Base-by-base conservation (phyloP, 2,113 vertebrate genomes). In the Lycocorax pyrrhopterus region DNA sequence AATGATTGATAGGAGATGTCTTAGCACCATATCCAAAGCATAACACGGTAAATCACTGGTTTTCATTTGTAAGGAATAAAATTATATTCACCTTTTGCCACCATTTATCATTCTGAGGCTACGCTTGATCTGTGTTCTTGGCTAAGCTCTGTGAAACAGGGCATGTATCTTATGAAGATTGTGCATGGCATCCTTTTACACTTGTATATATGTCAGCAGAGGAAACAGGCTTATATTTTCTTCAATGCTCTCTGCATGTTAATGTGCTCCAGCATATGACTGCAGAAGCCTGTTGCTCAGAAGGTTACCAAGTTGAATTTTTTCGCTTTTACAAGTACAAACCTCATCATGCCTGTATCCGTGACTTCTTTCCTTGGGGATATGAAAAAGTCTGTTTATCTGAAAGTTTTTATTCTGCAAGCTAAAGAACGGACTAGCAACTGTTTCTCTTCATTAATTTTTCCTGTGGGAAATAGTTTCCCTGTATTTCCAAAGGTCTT, bases 61-160 rank as follows among this genome's bases (percentile, higher is more conserved):
- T 96, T 96, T 94, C 82, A 84, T 93, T 94, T 96, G 30, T 76
- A 91, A 95, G 75, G 27, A 92, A 62, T 91, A 95, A 97, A 95
- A 88, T 87, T 67, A 78, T 89, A 93, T 82, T 94, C 80, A 91
- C 86, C 90, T 93, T 93, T 94, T 90, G 33, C 75, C 74, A 79
- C 46, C 55, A 95, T 93, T 93, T 92, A 90, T 97, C 94, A 91
- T 96, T 93, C 74, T 82, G 71, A 95, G 32, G 41, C 91, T 92
- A 62, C 73, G 20, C 30, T 93, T 84, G 56, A 88, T 94, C 66
- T 52, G 63, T 76, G 35, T 91, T 95, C 60, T 83, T 88, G 58
- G 46, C 6, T 89, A 91, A 94, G 32, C 71, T 39, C 88, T 77
- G 76, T 95, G 39, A 55, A 44, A 58, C 35, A 64, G 53, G 67